Conservation (phyloP, 2,797 vertebrate species). For the Masticophis lateralis region DNA sequence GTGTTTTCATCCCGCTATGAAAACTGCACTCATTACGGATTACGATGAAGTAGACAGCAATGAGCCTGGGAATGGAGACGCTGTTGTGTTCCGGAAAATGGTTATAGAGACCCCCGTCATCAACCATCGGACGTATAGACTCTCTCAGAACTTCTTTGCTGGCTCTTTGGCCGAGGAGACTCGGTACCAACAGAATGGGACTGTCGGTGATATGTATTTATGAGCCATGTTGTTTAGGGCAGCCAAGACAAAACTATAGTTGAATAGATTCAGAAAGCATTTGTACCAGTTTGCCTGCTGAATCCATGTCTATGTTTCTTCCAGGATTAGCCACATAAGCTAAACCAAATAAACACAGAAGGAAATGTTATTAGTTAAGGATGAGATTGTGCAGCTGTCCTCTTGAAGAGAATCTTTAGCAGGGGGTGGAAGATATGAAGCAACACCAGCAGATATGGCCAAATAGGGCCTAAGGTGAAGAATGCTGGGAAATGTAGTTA, state of each 20-base stretch:
- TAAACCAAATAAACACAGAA: neutral
- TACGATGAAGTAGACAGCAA: conserved; percentile 46
- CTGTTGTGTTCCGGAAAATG: rapidly evolving
- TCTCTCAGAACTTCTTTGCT: conserved; percentile 53
- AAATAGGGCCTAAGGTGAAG: neutral
- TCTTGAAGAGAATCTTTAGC: neutral
- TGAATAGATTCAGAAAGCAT: neutral
- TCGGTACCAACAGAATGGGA: neutral
- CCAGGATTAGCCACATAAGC: neutral
- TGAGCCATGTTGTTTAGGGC: neutral
- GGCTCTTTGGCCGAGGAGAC: rapidly evolving
- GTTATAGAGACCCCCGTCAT: neutral
- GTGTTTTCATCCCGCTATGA: conserved; percentile 81
- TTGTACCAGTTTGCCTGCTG: neutral
- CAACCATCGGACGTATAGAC: conserved; percentile 6
- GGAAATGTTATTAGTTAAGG: neutral
- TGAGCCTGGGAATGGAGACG: rapidly evolving
- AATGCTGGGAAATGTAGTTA: neutral
- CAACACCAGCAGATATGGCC: neutral
- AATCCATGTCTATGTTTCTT: neutral
- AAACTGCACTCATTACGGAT: rapidly evolving
- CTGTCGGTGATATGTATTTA: neutral
- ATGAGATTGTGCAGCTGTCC: neutral
- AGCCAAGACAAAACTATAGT: neutral
- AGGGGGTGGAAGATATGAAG: neutral